Evolutionary conservation across 2,113 vertebrate species (phyloP).

Genomic region (Arenaria interpres): DNA sequence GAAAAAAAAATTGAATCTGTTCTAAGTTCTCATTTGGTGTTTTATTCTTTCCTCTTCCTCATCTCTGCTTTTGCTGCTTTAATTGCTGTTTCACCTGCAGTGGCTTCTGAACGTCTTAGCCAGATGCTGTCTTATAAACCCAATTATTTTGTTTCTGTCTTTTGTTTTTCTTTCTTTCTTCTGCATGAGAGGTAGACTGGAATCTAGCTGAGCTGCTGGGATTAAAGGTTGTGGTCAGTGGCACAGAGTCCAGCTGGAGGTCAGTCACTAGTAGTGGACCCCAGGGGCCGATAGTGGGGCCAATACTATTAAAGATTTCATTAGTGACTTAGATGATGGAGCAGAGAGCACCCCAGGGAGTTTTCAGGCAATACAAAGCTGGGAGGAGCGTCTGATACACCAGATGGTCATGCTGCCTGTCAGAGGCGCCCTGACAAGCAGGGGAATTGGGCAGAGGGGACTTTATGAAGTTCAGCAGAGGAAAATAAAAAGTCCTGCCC

Average conservation of each 20-base stretch:
- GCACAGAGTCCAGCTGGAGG: background rate
- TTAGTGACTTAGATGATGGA: background rate
- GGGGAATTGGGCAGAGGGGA: background rate
- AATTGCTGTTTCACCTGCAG: background rate
- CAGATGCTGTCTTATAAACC: background rate
- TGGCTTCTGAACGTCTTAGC: background rate
- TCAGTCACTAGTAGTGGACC: background rate
- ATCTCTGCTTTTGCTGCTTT: background rate
- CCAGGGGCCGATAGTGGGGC: background rate
- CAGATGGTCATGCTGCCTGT: background rate
- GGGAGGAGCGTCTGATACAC: background rate
- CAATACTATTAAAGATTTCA: background rate
- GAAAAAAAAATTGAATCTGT: background rate
- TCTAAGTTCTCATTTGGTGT: background rate
- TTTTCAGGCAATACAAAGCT: background rate
- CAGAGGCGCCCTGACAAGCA: accelerated
- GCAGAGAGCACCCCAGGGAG: background rate
- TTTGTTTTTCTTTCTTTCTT: background rate
- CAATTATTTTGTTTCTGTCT: background rate
- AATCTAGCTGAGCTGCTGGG: background rate
- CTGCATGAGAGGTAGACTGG: background rate
- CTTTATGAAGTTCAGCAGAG: background rate
- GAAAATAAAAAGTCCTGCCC: background rate
- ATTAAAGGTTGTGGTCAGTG: background rate
- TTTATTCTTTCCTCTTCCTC: background rate